Evolutionary conservation across 2,113 vertebrate species (phyloP).

Genomic region (Neolamprologus kungweensis): DNA sequence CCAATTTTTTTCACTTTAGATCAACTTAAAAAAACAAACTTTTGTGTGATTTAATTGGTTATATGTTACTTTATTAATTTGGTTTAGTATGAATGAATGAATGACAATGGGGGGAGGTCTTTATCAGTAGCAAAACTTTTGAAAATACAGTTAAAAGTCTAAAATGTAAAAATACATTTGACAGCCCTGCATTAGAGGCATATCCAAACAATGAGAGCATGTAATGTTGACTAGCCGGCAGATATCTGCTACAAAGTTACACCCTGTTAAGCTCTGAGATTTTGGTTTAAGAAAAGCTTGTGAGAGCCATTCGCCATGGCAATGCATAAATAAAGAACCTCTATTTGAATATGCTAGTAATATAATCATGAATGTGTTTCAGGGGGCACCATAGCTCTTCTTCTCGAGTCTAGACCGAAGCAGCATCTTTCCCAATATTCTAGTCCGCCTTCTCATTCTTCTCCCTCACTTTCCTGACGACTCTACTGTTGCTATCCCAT

Average conservation of each 20-base stretch:
- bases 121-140: neutral
- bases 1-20: neutral
- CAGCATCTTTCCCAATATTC: neutral
- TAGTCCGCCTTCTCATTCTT: neutral
- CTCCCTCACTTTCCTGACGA: neutral
- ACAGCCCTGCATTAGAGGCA: neutral
- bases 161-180: neutral
- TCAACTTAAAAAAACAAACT: neutral
- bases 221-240: neutral
- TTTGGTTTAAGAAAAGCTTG: neutral
- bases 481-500: neutral
- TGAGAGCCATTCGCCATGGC: neutral
- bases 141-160: neutral
- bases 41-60: neutral
- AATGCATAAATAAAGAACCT: neutral
- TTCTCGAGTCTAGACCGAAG: neutral
- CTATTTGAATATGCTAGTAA: neutral
- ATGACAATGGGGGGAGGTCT: neutral
- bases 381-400: neutral
- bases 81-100: neutral
- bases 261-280: neutral
- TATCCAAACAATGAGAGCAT: neutral
- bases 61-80: neutral
- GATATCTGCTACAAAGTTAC: neutral
- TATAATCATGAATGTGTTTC: neutral